Conservation (phyloP, 2,797 vertebrate species). For the Martes flavigula region DNA sequence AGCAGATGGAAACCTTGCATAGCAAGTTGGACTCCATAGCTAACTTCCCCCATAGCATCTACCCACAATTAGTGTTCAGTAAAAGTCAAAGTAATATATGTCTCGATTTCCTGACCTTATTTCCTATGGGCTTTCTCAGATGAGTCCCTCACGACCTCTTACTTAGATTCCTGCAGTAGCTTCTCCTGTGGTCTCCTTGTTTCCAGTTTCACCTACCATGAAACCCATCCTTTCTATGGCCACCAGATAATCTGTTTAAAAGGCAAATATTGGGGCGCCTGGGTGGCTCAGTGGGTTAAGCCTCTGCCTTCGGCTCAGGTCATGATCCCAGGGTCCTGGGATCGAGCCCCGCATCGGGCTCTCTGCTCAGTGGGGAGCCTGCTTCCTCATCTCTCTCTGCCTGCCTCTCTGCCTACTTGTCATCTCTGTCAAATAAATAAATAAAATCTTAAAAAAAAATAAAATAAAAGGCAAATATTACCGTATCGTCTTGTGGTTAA, state of each 20-base stretch:
- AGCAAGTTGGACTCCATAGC: neutral
- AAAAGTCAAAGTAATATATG: slow-evolving; percentile 59
- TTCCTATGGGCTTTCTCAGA: slow-evolving; percentile 37
- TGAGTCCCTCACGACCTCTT: slow-evolving; percentile 17
- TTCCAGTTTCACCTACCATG: slow-evolving; percentile 18
- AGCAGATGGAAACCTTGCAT: neutral
- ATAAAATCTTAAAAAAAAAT: too few relatives aligned
- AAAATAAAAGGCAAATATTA: slow-evolving; percentile 42
- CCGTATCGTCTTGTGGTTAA: neutral
- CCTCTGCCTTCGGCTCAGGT: too few relatives aligned
- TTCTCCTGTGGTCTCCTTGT: neutral
- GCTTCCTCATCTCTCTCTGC: too few relatives aligned
- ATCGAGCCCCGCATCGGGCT: too few relatives aligned
- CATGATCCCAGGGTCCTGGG: too few relatives aligned
- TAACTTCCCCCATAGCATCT: slow-evolving; percentile 54
- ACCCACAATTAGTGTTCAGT: slow-evolving; percentile 51
- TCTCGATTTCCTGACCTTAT: slow-evolving; percentile 27
- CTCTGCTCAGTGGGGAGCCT: too few relatives aligned
- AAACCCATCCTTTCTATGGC: slow-evolving; percentile 11
- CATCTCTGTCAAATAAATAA: too few relatives aligned
- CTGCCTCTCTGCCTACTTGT: too few relatives aligned
- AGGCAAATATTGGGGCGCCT: neutral
- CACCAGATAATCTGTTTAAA: slow-evolving; percentile 36
- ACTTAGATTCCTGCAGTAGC: neutral
- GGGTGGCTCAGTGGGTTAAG: too few relatives aligned